Conservation (phyloP, 2,113 vertebrate genomes). For the Anoplopoma fimbria region DNA sequence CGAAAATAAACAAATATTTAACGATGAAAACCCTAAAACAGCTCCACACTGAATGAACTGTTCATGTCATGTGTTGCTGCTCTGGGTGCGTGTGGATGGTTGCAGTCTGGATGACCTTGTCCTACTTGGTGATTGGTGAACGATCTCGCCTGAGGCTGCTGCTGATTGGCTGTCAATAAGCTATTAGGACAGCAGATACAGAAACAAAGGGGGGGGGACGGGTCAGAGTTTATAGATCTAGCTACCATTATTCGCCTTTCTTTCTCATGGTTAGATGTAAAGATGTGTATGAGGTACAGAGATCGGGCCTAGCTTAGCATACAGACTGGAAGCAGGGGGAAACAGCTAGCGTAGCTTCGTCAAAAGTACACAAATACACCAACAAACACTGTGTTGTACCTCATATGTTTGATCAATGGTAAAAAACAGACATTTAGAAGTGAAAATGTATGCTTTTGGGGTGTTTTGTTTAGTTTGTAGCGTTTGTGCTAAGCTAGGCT, state of each 20-base stretch:
- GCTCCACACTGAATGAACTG: neutral
- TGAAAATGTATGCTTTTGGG: too few relatives aligned
- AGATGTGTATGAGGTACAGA: neutral
- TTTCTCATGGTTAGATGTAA: neutral
- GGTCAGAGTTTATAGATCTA: neutral
- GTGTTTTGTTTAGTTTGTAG: neutral
- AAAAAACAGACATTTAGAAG: too few relatives aligned
- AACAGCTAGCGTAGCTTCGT: too few relatives aligned
- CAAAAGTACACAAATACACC: too few relatives aligned
- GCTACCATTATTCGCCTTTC: neutral
- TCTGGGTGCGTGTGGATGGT: neutral
- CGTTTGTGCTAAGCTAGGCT: slow-evolving; percentile 10
- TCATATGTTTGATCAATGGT: too few relatives aligned
- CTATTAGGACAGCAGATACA: slow-evolving; percentile 75
- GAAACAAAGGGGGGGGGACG: slow-evolving; percentile 4
- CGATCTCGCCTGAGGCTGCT: slow-evolving; percentile 65
- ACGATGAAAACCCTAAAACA: neutral
- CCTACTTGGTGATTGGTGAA: slow-evolving; percentile 78
- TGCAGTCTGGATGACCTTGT: slow-evolving; percentile 79
- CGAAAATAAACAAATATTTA: neutral
- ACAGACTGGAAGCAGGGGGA: neutral
- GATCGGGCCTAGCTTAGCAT: neutral
- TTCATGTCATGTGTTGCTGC: neutral
- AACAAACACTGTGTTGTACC: too few relatives aligned
- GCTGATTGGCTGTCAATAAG: slow-evolving; percentile 84